phyloP scores from a whole-genome alignment of 2,113 vertebrate genomes.

The Thamnaconus septentrionalis region DNA sequence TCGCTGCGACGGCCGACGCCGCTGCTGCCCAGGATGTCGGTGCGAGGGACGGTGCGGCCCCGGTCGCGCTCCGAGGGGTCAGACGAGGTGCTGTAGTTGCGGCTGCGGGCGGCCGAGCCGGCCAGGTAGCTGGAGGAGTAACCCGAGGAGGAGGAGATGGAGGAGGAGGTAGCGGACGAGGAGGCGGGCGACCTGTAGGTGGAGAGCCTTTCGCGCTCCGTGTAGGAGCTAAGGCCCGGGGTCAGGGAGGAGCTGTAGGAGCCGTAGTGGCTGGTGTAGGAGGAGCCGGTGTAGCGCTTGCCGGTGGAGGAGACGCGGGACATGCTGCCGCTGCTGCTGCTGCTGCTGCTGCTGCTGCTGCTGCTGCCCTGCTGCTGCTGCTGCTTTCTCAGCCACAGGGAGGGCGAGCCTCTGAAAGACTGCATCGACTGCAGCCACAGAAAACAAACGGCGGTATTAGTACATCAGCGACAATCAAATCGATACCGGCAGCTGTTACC shows the following conservation, averaged over 20 bases:
- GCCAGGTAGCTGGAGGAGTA: slow-evolving; percentile 78
- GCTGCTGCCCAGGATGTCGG: slow-evolving; percentile 74
- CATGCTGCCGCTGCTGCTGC: slow-evolving; percentile 77
- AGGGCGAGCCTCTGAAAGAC: too few relatives aligned
- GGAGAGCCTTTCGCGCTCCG: slow-evolving; percentile 81
- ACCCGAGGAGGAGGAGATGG: slow-evolving; percentile 60
- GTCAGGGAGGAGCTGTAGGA: slow-evolving; percentile 83
- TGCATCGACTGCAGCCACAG: too few relatives aligned
- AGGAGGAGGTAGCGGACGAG: slow-evolving; percentile 57
- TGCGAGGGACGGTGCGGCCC: slow-evolving; percentile 79
- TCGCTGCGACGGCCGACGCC: slow-evolving; percentile 75
- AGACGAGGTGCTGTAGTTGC: slow-evolving; percentile 78
- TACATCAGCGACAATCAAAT: too few relatives aligned
- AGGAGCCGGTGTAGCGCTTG: slow-evolving; percentile 84
- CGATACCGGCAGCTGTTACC: too few relatives aligned
- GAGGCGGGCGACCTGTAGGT: slow-evolving; percentile 61
- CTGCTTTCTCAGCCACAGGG: background rate
- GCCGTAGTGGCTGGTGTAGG: slow-evolving; percentile 84
- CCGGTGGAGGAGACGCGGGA: slow-evolving; percentile 94
- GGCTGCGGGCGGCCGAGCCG: slow-evolving; percentile 67
- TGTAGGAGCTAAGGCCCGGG: slow-evolving; percentile 80
- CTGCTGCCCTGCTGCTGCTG: background rate
- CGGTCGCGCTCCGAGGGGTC: slow-evolving; percentile 71
- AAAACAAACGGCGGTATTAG: too few relatives aligned
- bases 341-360: slow-evolving; percentile 52